phyloP scores from a whole-genome alignment of 2,888 invertebrate genomes.

The Pandemis heparana region DNA sequence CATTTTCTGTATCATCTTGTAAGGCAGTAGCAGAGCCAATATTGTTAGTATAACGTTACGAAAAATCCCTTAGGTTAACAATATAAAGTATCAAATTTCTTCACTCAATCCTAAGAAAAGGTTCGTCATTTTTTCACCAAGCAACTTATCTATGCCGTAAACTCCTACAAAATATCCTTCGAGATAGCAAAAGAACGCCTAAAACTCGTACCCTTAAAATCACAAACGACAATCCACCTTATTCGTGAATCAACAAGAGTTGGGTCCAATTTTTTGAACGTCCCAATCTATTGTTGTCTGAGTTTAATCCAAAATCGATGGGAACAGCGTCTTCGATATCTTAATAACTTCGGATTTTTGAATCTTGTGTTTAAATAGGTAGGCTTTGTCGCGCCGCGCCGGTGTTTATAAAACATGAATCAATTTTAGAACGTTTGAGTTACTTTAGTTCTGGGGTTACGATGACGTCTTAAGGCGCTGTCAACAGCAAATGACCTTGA shows the following conservation, averaged over 20 bases:
- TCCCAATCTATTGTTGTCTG: not conserved
- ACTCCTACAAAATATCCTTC: constrained; percentile 40
- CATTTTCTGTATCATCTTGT: too few species aligned
- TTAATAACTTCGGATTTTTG: constrained; percentile 36
- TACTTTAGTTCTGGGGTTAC: too few species aligned
- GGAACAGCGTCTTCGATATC: constrained; percentile 38
- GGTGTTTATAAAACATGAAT: constrained; percentile 2
- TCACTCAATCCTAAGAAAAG: constrained; percentile 39
- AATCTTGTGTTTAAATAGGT: constrained; percentile 19
- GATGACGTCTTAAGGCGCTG: too few species aligned
- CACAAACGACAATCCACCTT: not conserved
- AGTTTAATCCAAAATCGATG: constrained; percentile 42
- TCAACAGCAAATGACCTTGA: too few species aligned
- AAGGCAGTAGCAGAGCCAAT: not conserved
- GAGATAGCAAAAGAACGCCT: constrained; percentile 26
- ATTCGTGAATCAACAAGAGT: not conserved
- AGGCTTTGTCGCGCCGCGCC: not conserved
- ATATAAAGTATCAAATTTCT: constrained; percentile 30
- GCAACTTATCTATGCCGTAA: constrained; percentile 41
- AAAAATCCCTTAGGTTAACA: constrained; percentile 32
- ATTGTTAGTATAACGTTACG: constrained; percentile 1
- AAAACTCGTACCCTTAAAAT: not conserved
- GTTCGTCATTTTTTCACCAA: constrained; percentile 42
- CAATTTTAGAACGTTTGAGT: not conserved
- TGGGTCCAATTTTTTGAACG: not conserved